Evolutionary conservation across 2,113 vertebrate species (phyloP).

Genomic region (Eretmochelys imbricata): DNA sequence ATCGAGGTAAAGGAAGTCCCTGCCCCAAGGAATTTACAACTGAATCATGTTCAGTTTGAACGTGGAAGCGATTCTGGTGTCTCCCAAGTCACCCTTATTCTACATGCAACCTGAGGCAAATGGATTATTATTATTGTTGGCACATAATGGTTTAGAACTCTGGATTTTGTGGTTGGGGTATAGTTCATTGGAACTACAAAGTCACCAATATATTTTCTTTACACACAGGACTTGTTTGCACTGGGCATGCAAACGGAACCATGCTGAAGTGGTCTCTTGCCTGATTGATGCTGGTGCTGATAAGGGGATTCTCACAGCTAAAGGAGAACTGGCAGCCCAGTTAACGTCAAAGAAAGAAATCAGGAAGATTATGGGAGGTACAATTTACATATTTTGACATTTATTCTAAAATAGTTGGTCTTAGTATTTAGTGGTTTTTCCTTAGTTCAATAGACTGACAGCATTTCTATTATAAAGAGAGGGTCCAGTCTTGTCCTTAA

Average conservation of each 20-base stretch:
- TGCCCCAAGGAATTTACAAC: fast-evolving
- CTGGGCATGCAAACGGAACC: conserved; percentile 93
- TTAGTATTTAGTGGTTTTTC: background rate
- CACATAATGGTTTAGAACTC: background rate
- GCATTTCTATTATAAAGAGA: background rate
- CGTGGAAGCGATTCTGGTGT: background rate
- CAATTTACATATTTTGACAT: fast-evolving
- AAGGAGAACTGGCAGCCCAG: conserved; percentile 85
- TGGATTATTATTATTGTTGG: background rate
- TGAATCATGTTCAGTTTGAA: background rate
- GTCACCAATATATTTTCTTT: background rate
- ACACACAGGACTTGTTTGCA: conserved; percentile 87
- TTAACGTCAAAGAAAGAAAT: conserved; percentile 88
- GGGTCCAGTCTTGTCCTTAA: fast-evolving
- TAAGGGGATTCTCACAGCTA: conserved; percentile 82
- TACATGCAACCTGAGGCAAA: fast-evolving
- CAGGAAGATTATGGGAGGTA: conserved; percentile 87
- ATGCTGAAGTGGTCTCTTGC: conserved; percentile 85
- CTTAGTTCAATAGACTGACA: background rate
- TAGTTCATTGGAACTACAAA: background rate
- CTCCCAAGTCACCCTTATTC: fast-evolving
- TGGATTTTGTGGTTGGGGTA: fast-evolving
- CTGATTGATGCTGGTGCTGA: conserved; percentile 86
- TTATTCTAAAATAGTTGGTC: background rate
- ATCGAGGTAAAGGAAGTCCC: background rate